Conservation (phyloP, 2,797 vertebrate genomes). For the Emydoidea blandingii region DNA sequence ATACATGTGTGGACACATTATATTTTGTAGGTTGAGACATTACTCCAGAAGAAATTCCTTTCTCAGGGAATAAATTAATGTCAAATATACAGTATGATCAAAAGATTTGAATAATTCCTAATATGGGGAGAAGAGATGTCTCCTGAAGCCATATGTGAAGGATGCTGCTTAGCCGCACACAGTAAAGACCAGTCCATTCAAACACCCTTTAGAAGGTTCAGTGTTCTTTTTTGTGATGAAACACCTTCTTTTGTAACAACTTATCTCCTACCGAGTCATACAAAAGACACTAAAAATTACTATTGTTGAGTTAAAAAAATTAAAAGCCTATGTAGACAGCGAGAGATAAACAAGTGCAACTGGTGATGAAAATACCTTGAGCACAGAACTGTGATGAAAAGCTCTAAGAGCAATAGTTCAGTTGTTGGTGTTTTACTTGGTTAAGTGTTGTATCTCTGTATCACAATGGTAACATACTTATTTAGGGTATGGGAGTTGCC, state of each 20-base stretch:
- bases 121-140: neutral
- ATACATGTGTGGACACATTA: accelerated
- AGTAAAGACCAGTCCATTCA: neutral
- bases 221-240: neutral
- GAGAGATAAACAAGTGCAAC: neutral
- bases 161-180: neutral
- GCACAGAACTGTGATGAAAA: neutral
- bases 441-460: neutral
- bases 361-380: neutral
- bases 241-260: neutral
- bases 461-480: neutral
- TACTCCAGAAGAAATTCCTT: neutral
- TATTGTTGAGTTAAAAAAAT: neutral
- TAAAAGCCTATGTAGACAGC: neutral
- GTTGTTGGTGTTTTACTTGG: neutral
- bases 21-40: neutral
- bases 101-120: neutral
- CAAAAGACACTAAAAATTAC: neutral
- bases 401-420: neutral
- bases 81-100: accelerated
- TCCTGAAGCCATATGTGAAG: neutral
- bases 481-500: neutral
- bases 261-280: neutral
- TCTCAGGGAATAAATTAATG: neutral
- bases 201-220: neutral